Evolutionary conservation across 2,888 invertebrate genomes (phyloP), one percentile per base, ranked within the genome.

Genomic region (Eucera pruinosa): DNA sequence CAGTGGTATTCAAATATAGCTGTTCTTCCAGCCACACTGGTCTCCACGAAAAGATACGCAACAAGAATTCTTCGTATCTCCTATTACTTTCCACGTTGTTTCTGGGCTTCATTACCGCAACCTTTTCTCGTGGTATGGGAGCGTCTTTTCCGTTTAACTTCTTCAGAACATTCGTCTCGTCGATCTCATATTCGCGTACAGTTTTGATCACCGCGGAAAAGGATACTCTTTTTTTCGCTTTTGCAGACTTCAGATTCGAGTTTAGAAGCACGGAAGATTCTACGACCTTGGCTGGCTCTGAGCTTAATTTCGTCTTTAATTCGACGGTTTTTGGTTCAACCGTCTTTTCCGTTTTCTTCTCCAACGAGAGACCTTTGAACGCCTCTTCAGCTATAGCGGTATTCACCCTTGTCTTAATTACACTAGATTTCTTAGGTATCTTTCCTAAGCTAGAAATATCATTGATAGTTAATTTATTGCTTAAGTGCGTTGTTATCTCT

Each of bases 11-110:
- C 13, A 92, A 90, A 55, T 90, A 90, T 25, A 92, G 88, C 87
- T 95, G 94, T 82, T 95, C 94, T 74, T 94, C 91, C 2, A 96
- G 88, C 96, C 96, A 96, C 30, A 93, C 93, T 9, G 95, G 94
- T 85, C 95, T 94, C 96, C 96, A 96, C 1, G 67, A 85, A 5
- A 96, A 92, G 78, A 96, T 94, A 78, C 93, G 93, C 78, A 93
- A 91, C 30, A 95, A 90, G 13, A 94, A 94, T 50, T 94, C 91
- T 78, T 91, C 89, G 7, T 88, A 57, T 58, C 80, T 88, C 15
- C 85, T 84, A 36, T 74, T 76, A 6, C 33, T 3, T 13, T 60
- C 62, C 0, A 48, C 9, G 23, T 7, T 48, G 11, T 94, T 93
- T 13, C 81, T 93, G 89, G 52, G 91, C 41, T 20, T 57, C 11